Evolutionary conservation across 2,888 invertebrate genomes (phyloP), one percentile per base, ranked within the genome.

Genomic region (Biston betularia): DNA sequence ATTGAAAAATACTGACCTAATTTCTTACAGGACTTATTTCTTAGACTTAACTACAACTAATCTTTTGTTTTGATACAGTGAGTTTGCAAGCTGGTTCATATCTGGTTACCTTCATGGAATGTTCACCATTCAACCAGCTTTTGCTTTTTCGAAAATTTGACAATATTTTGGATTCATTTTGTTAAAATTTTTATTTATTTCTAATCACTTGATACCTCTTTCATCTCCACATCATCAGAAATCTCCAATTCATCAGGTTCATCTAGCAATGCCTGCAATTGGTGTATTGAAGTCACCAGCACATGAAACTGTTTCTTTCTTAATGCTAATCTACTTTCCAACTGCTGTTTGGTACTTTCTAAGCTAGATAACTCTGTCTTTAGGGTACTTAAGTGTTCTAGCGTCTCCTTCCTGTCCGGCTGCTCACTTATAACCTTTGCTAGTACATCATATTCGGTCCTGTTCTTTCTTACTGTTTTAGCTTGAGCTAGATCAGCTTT

Each of bases 281-380:
- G 97, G 85, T 97, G 97, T 75, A 98, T 97, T 14, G 98, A 97
- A 45, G 97, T 96, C 74, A 98, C 96, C 44, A 99, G 88, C 9
- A 98, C 97, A 84, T 97, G 96, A 79, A 98, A 98, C 83, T 98
- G 98, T 89, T 98, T 98, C 76, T 97, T 96, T 62, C 98, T 94
- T 81, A 97, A 94, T 71, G 97, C 96, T 70, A 98, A 93, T 84
- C 97, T 96, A 52, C 96, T 95, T 76, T 97, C 97, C 66, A 98
- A 87, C 70, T 96, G 95, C 46, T 96, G 95, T 76, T 96, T 96
- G 64, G 96, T 96, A 58, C 96, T 95, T 87, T 96, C 94, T 59
- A 98, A 90, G 65, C 94, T 94, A 24, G 95, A 94, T 33, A 98
- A 90, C 82, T 98, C 97, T 15, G 96, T 95, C 81, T 96, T 96